phyloP scores from a whole-genome alignment of 2,113 vertebrate genomes.

The Capreolus pygargus region DNA sequence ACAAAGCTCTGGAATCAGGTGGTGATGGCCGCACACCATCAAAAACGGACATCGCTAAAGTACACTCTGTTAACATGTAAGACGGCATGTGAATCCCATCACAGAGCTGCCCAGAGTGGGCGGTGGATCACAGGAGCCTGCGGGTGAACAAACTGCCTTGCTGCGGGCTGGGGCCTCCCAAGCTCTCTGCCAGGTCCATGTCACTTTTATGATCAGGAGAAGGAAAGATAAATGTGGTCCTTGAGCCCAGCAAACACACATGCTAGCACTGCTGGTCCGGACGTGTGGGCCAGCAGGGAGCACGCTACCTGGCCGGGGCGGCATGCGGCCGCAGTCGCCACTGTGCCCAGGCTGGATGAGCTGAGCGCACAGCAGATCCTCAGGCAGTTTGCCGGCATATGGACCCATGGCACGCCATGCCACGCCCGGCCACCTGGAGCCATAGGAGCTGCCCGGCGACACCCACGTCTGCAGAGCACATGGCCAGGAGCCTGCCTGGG shows the following conservation, averaged over 20 bases:
- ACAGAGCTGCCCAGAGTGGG: background rate
- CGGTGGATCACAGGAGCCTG: background rate
- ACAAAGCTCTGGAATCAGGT: background rate
- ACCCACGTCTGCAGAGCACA: background rate
- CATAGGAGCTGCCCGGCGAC: background rate
- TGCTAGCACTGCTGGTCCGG: background rate
- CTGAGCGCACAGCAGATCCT: background rate
- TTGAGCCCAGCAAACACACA: background rate
- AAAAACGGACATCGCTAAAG: background rate
- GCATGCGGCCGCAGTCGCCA: fast-evolving
- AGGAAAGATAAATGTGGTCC: no score
- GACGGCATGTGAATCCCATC: fast-evolving
- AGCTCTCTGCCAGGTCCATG: background rate
- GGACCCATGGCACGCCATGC: background rate
- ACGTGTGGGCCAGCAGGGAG: fast-evolving
- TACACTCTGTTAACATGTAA: fast-evolving
- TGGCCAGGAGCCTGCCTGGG: background rate
- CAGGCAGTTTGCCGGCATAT: background rate
- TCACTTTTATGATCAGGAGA: background rate
- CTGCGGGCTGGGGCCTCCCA: background rate
- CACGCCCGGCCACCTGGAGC: background rate
- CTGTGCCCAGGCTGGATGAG: background rate
- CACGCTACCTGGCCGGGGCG: background rate
- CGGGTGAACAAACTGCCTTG: fast-evolving
- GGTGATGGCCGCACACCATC: background rate